Percentiles rank a stretch among this genome's conserved stretches.
Conservation (phyloP, 2,888 invertebrate genomes). For the Habrosyne pyritoides region DNA sequence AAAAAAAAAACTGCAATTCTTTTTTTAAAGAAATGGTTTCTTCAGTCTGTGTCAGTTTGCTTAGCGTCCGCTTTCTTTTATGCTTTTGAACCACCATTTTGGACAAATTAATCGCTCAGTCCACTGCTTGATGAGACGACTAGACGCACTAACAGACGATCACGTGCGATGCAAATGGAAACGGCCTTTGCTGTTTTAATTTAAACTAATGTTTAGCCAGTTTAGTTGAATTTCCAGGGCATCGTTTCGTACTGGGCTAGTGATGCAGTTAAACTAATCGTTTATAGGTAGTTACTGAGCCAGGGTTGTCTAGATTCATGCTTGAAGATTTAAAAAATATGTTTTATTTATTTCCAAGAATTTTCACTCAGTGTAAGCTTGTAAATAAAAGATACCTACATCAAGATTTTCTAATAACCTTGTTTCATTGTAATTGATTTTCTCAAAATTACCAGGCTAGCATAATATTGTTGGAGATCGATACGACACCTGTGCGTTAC, state of each 20-base stretch:
- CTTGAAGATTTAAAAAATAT: too few species aligned
- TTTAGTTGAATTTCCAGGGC: slow-evolving; percentile 45
- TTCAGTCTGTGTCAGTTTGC: too few species aligned
- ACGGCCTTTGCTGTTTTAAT: slow-evolving; percentile 69
- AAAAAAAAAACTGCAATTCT: too few species aligned
- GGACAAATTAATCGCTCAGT: slow-evolving; percentile 66
- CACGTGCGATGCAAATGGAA: slow-evolving; percentile 80
- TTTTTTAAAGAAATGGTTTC: too few species aligned
- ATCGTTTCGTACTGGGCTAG: slow-evolving; percentile 2
- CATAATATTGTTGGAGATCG: slow-evolving; percentile 61
- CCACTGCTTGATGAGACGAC: slow-evolving; percentile 68
- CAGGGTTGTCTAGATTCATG: slow-evolving; percentile 3
- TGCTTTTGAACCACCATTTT: slow-evolving; percentile 34
- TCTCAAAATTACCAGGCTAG: slow-evolving; percentile 44
- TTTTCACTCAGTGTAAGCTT: too few species aligned
- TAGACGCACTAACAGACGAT: slow-evolving; percentile 77
- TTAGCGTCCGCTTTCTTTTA: slow-evolving; percentile 30
- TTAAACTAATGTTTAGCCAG: slow-evolving; percentile 52
- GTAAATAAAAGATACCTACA: too few species aligned
- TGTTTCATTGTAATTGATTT: background rate
- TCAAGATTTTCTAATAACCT: background rate
- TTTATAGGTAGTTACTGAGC: background rate
- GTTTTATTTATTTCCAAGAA: too few species aligned
- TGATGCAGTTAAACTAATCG: slow-evolving; percentile 2
- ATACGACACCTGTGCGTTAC: slow-evolving; percentile 80